phyloP scores from a whole-genome alignment of 2,888 invertebrate genomes.

The Ormyrus rosae region DNA sequence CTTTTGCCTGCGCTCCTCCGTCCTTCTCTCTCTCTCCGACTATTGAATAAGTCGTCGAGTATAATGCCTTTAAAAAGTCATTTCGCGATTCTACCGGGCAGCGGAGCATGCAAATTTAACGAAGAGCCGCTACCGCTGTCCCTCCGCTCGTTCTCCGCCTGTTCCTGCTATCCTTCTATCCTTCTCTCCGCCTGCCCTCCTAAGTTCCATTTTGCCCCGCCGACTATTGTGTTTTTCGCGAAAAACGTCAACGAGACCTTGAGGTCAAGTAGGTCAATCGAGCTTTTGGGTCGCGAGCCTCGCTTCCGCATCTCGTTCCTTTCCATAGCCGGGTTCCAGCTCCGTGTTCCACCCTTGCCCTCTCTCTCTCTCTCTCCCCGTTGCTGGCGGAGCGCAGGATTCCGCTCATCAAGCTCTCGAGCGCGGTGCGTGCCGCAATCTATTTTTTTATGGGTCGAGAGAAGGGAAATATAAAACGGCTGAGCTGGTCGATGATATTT shows the following conservation, averaged over 20 bases:
- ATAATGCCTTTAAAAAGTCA: conserved; percentile 43
- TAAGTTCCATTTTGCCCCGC: conserved; percentile 25
- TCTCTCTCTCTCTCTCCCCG: too few relatives aligned
- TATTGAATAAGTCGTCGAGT: conserved; percentile 11
- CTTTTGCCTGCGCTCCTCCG: too few relatives aligned
- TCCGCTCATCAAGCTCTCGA: conserved; percentile 19
- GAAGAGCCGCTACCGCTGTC: conserved; percentile 20
- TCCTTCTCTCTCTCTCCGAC: neutral
- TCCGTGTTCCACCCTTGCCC: neutral
- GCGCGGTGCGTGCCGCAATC: conserved; percentile 15
- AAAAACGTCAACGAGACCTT: conserved; percentile 39
- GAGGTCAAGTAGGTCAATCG: conserved; percentile 50
- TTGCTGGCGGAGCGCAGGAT: conserved; percentile 1
- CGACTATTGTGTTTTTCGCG: conserved; percentile 33
- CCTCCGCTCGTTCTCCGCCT: neutral
- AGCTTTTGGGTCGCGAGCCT: conserved; percentile 17
- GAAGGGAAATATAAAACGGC: conserved; percentile 5
- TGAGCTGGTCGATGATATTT: neutral
- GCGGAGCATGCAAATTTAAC: conserved; percentile 51
- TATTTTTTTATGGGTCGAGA: conserved; percentile 2
- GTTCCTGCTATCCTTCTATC: neutral
- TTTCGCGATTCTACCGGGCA: conserved; percentile 40
- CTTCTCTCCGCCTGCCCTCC: neutral
- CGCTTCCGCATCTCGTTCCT: neutral
- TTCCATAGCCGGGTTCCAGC: neutral